Percentiles rank a stretch among this genome's conserved stretches.
Conservation (phyloP, 2,113 vertebrate genomes). For the Galbula dea region DNA sequence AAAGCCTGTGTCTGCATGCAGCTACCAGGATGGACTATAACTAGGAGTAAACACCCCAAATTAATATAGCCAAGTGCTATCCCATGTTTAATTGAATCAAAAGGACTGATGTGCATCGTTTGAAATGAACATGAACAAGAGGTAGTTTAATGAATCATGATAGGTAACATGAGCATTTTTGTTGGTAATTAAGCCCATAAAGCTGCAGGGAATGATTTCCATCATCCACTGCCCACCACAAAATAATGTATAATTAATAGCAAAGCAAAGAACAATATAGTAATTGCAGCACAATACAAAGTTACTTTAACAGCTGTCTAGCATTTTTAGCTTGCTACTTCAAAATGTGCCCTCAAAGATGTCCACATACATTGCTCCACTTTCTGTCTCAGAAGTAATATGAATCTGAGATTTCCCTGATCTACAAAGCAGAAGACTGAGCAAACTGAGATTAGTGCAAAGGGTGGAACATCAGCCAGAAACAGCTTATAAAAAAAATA, state of each 20-base stretch:
- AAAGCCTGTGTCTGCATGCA: not conserved
- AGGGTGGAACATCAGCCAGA: not conserved
- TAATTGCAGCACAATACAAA: not conserved
- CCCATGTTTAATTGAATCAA: not conserved
- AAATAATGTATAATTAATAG: not conserved
- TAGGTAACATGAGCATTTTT: constrained; percentile 12
- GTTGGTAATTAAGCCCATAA: not conserved
- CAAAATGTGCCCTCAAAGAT: not conserved
- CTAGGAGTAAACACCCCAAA: not conserved
- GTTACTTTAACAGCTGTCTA: not conserved
- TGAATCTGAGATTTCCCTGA: not conserved
- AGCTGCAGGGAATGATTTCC: not conserved
- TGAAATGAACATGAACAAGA: not conserved
- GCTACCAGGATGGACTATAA: not conserved
- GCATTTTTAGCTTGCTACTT: not conserved
- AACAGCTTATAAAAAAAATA: not conserved
- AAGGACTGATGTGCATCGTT: not conserved
- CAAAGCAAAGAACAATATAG: not conserved
- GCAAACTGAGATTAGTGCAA: not conserved
- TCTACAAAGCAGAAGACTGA: not conserved
- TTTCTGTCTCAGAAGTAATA: not conserved
- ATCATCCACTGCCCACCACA: not conserved
- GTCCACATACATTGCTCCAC: not conserved
- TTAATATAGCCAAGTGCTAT: not conserved
- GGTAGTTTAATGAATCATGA: constrained; percentile 12